These are phyloP conservation scores for Eurystomus gularis DNA, from an alignment of 2,113 vertebrate species.

Conservation along the genomic window DNA sequence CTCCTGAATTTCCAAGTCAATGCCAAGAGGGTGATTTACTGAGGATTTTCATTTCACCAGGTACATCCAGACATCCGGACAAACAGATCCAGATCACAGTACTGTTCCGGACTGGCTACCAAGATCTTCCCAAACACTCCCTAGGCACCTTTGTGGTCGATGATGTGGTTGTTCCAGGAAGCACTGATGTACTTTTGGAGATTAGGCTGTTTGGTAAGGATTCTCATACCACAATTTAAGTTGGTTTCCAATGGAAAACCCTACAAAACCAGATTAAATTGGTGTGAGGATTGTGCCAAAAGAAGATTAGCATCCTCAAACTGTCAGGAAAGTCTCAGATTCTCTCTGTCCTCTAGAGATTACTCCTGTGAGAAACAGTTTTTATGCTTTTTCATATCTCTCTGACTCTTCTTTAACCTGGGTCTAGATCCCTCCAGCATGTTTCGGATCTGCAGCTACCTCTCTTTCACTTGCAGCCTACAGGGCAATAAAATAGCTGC, in stretches of 20 bases:
- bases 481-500: neutral
- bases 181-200: neutral
- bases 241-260: neutral
- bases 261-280: neutral
- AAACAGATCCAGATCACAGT: neutral
- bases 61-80: constrained; percentile 23
- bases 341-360: neutral
- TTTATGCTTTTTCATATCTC: neutral
- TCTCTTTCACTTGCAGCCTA: neutral
- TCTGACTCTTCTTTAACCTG: neutral
- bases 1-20: neutral
- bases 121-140: neutral
- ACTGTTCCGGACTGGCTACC: neutral
- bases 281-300: neutral
- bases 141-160: neutral
- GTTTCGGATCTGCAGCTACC: neutral
- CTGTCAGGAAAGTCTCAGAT: neutral
- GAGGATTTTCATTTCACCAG: constrained; percentile 17
- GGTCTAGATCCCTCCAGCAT: neutral
- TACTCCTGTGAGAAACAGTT: neutral
- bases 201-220: constrained; percentile 24
- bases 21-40: constrained; percentile 49
- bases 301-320: neutral
- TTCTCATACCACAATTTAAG: neutral
- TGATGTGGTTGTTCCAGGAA: constrained; percentile 56